These are phyloP conservation scores for Sinocyclocheilus anshuiensis DNA, from an alignment of 2,113 vertebrate species.

Conservation along the genomic window DNA sequence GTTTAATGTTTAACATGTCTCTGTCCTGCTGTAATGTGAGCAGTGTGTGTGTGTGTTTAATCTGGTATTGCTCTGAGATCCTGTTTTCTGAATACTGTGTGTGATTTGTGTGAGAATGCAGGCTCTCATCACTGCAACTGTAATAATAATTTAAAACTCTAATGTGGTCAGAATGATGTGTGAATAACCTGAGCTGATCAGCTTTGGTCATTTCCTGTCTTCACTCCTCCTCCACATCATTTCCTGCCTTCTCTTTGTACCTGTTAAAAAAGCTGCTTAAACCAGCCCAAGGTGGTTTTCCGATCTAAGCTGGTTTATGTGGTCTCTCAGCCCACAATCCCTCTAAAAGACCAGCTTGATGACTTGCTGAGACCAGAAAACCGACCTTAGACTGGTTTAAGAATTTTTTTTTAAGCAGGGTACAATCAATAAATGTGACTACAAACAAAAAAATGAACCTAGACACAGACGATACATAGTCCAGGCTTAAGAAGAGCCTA, in stretches of 20 bases:
- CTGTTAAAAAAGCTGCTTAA: background rate
- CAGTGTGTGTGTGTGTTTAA: conserved; percentile 7
- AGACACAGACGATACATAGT: background rate
- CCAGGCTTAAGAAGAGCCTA: background rate
- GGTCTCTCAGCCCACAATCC: background rate
- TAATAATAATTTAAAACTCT: background rate
- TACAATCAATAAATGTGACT: background rate
- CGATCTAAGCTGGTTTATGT: background rate
- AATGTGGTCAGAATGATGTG: background rate
- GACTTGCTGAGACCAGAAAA: background rate
- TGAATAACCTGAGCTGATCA: background rate
- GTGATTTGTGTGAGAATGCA: background rate
- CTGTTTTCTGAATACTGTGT: background rate
- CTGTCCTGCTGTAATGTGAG: conserved; percentile 52
- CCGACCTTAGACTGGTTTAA: background rate
- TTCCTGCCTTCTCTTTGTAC: background rate
- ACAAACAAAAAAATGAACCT: background rate
- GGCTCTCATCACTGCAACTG: background rate
- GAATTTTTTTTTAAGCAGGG: background rate
- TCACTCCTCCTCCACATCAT: background rate
- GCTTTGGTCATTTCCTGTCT: background rate
- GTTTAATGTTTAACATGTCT: background rate
- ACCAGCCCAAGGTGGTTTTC: background rate
- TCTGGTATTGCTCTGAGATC: background rate
- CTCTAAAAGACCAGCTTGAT: background rate